Conservation (phyloP, 35 echinoderm and acorn worm species). For the Stichopus chloronotus region DNA sequence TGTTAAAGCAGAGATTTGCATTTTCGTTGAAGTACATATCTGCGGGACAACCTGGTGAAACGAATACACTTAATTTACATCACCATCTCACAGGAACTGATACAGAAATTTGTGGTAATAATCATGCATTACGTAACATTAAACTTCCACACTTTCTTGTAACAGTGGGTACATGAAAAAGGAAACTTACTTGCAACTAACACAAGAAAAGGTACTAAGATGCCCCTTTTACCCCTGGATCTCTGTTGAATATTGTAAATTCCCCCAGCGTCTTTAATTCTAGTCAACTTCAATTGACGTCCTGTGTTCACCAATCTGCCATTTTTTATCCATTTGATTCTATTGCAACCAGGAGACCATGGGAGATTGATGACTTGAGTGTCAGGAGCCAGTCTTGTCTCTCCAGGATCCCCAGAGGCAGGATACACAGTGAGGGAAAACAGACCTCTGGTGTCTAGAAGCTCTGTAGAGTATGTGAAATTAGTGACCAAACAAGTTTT, state of each 20-base stretch:
- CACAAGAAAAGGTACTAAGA: background rate
- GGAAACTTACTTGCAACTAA: background rate
- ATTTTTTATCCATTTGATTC: background rate
- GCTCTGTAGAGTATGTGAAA: background rate
- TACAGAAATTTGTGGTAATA: no score
- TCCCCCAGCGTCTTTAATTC: slow-evolving; percentile 4
- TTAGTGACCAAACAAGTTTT: no score
- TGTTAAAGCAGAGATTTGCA: background rate
- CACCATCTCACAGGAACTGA: no score
- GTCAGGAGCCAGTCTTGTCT: background rate
- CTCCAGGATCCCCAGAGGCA: background rate
- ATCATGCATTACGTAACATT: no score
- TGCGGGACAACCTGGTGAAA: background rate
- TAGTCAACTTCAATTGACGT: background rate
- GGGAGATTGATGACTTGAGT: background rate
- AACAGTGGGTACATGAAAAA: no score
- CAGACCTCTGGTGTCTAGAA: background rate
- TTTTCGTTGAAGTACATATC: background rate
- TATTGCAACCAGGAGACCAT: background rate
- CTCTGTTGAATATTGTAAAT: slow-evolving; percentile 5
- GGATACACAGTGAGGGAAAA: background rate
- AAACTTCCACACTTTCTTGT: no score
- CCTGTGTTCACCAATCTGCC: background rate
- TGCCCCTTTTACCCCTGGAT: slow-evolving; percentile 18
- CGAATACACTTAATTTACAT: no score